Evolutionary conservation across 2,113 vertebrate species (phyloP), one percentile per base, ranked within the genome.

Genomic region (Scophthalmus maximus): DNA sequence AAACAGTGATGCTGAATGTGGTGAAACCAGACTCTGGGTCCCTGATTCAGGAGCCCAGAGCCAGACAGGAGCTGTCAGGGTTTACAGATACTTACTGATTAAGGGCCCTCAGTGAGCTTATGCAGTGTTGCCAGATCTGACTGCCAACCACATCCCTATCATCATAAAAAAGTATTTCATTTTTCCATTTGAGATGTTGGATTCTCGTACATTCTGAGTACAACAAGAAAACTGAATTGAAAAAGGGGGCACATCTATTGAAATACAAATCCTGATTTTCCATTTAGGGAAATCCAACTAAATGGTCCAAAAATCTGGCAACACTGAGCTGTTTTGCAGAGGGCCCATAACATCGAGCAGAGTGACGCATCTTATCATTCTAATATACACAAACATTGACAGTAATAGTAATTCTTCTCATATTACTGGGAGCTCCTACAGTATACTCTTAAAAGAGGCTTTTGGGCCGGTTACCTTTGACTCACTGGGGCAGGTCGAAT

Each of bases 21-120:
- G 27, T 38, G 34, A 64, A 75, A 34, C 20, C 55, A 11, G 68
- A 42, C 56, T n/a, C 34, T 53, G 17, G 51, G 26, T 53, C 15
- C 26, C 36, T 30, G 55, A 36, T 23, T 29, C 14, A 17, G 8
- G 34, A 22, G 49, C 20, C 6, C 44, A 25, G 7, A 58, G 4
- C 0, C 4, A 32, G 18, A 61, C n/a, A 25, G 5, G 8, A 47
- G n/a, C n/a, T 20, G 46, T 60, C 46, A 47, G 15, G 47, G 60
- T 9, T 8, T 12, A 38, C 56, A 42, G 9, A 57, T 30, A 18
- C 29, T 53, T 29, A 34, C 17, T 20, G 29, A 12, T 32, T 56
- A 12, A 58, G 32, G 29, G 23, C 12, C 6, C 4, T 17, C 15
- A 36, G 10, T 23, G 17, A 27, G 9, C 25, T 53, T 11, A 42